Conservation (phyloP, 2,113 vertebrate species). For the Pseudonaja textilis region DNA sequence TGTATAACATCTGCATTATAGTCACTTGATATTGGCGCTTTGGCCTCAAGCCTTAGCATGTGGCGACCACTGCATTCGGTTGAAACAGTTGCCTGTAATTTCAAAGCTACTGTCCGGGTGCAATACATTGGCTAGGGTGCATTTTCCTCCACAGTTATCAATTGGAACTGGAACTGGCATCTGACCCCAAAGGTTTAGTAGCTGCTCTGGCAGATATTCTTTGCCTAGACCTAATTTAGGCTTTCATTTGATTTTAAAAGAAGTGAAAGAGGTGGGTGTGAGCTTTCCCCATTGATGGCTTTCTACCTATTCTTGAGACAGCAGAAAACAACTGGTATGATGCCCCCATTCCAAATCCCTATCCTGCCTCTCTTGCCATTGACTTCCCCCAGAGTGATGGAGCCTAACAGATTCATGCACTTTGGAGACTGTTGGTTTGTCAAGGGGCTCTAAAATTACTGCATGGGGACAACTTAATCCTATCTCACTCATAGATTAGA, state of each 20-base stretch:
- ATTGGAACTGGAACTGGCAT: neutral
- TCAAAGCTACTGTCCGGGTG: neutral
- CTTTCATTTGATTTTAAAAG: neutral
- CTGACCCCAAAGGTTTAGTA: neutral
- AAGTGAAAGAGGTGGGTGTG: neutral
- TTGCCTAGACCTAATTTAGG: neutral
- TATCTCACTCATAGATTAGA: neutral
- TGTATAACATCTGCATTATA: neutral
- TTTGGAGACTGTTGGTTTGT: neutral
- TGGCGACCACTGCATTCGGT: neutral
- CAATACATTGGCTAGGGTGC: neutral
- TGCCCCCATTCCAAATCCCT: neutral
- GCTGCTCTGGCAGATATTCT: neutral
- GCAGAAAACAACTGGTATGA: neutral
- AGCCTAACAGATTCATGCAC: neutral
- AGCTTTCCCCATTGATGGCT: neutral
- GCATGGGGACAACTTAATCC: neutral
- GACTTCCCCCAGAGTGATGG: neutral
- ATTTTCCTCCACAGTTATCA: neutral
- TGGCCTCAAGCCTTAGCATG: neutral
- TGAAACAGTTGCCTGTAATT: neutral
- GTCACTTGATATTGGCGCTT: neutral
- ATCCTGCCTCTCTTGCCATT: neutral
- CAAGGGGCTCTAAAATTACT: neutral
- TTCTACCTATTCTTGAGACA: neutral